Conservation (phyloP, 2,113 vertebrate genomes). For the Odocoileus hemionus region DNA sequence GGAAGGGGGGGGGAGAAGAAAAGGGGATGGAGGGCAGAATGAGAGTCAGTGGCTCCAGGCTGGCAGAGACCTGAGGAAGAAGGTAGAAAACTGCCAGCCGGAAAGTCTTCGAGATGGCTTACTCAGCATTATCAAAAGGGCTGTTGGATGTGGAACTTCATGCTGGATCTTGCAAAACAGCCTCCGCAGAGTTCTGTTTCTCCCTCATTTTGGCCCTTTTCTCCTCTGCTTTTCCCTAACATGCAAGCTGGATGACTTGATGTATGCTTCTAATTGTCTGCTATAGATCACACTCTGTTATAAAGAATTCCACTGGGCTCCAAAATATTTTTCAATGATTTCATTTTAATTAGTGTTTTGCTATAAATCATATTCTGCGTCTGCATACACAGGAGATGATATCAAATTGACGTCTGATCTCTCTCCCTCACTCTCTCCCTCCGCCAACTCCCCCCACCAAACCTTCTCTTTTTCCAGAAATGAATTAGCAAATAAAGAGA, state of each 20-base stretch:
- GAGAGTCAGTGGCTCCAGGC: neutral
- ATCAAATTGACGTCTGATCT: conserved; percentile 1
- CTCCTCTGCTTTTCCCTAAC: neutral
- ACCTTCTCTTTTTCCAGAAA: neutral
- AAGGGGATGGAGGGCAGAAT: neutral
- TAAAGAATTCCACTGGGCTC: conserved; percentile 46
- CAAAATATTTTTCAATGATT: conserved; percentile 62
- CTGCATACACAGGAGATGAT: conserved; percentile 5
- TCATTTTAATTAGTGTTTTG: conserved; percentile 66
- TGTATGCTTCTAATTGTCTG: conserved; percentile 18
- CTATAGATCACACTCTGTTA: conserved; percentile 38
- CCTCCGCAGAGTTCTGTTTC: neutral
- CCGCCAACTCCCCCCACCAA: neutral
- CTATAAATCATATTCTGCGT: conserved; percentile 51
- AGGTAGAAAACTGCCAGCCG: neutral
- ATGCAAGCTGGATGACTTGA: neutral
- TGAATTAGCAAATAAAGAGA: neutral
- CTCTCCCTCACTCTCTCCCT: neutral
- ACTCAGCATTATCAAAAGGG: neutral
- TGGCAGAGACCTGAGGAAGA: neutral
- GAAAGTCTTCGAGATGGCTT: neutral
- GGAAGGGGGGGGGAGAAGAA: neutral
- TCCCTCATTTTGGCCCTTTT: neutral
- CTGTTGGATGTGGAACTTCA: neutral
- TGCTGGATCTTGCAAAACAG: neutral